A percentile compares a stretch with the other conserved stretches of the same genome.
These are phyloP conservation scores for Artibeus jamaicensis DNA, from an alignment of 2,797 vertebrate genomes.

Conservation along the genomic window DNA sequence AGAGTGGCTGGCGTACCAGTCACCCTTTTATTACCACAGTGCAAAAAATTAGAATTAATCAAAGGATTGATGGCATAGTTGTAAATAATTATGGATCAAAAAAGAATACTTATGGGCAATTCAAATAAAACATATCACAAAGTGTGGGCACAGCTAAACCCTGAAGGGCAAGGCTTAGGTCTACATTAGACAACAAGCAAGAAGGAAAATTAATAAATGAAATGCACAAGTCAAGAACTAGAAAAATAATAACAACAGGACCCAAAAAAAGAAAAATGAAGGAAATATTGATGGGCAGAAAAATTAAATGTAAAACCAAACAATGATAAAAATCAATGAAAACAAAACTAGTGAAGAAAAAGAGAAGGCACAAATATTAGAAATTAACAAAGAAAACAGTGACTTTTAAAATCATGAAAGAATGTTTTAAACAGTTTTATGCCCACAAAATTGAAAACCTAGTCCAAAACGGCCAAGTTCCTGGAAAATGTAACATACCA, in stretches of 20 bases:
- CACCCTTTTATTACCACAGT: neutral
- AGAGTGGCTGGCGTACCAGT: neutral
- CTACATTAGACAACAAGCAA: neutral
- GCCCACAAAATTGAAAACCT: neutral
- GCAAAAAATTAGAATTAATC: neutral
- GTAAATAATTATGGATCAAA: conserved; percentile 17
- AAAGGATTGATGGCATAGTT: neutral
- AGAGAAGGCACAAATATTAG: neutral
- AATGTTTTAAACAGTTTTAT: neutral
- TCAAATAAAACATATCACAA: neutral
- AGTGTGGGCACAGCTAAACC: neutral
- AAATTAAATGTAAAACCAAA: conserved; percentile 12
- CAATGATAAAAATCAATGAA: neutral
- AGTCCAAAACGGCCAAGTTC: neutral
- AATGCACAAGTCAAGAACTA: neutral
- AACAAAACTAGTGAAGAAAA: neutral
- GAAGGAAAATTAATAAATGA: neutral
- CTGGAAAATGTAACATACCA: neutral
- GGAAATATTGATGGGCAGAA: neutral
- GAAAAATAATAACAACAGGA: neutral
- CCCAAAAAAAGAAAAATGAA: neutral
- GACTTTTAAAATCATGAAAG: neutral
- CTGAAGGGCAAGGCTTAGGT: neutral
- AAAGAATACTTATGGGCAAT: neutral
- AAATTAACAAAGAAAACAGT: neutral